phyloP scores from a whole-genome alignment of 2,888 invertebrate species.

The Eupithecia exiguata region DNA sequence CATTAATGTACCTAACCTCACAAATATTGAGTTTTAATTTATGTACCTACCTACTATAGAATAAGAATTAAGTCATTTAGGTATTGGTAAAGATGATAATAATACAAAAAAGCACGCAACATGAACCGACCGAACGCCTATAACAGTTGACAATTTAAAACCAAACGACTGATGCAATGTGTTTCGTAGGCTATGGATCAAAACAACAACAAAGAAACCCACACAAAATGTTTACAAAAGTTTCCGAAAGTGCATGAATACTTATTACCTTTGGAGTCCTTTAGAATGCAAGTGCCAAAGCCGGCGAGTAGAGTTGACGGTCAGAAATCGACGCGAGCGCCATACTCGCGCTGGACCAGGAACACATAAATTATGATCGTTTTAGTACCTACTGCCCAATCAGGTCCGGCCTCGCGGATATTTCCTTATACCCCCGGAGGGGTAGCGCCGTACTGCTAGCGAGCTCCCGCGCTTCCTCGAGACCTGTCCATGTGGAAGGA shows the following conservation, averaged over 20 bases:
- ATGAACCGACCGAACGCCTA: background rate
- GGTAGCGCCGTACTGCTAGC: slow-evolving; percentile 24
- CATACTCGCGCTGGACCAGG: slow-evolving; percentile 59
- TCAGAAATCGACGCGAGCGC: slow-evolving; percentile 37
- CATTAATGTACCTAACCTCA: too few relatives aligned
- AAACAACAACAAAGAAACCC: background rate
- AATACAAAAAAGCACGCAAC: background rate
- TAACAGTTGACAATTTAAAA: background rate
- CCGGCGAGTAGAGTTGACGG: slow-evolving; percentile 12
- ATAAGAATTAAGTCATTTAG: too few relatives aligned
- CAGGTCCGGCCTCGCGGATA: slow-evolving; percentile 65
- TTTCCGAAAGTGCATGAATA: slow-evolving; percentile 24
- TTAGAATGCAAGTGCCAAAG: background rate
- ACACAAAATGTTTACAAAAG: background rate
- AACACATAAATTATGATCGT: slow-evolving; percentile 73
- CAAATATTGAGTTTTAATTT: too few relatives aligned
- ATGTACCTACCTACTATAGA: too few relatives aligned
- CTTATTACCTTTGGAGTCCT: slow-evolving; percentile 3
- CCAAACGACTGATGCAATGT: background rate
- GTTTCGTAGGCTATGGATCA: background rate
- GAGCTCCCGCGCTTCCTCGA: background rate
- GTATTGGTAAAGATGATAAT: too few relatives aligned
- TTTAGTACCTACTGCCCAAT: slow-evolving; percentile 63
- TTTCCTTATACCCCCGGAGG: slow-evolving; percentile 63
- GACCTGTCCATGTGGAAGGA: background rate